Evolutionary conservation across 23 tunicate species (phyloP), one percentile per base, ranked within the genome.

Genomic region (Styela clava): DNA sequence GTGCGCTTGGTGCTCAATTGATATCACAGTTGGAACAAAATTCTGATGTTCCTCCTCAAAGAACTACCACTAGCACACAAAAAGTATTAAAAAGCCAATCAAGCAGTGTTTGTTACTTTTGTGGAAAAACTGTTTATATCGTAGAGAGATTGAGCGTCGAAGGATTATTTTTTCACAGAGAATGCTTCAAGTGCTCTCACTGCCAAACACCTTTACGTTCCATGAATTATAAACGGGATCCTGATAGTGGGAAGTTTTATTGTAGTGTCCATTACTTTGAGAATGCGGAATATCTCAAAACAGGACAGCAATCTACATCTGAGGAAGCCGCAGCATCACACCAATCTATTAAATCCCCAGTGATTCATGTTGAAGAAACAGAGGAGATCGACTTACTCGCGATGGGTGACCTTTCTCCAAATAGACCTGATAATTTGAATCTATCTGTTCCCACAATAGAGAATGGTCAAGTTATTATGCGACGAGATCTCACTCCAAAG

Each of bases 151-250:
- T 83, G 74, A 86, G 96, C 80, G 88, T 83, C 20, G 97, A 95
- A 64, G 92, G 93, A 9, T 69, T 83, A 31, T 95, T 90, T 64
- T 95, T 95, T 79, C 99, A 95, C 74, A 83, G 99, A 35, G 86
- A 90, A 56, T 95, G 99, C 69, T 95, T 95, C 77, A 85, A 81
- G 24, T 94, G 99, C 81, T 44, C 71, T 20, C 87, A 89, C 85
- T 94, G 99, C 56, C 83, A 81, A 2, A 30, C 68, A 2, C 80
- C 87, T 2, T 79, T 91, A 29, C 35, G 90, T 33, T 73, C 78
- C 20, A 81, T 85, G 23, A 67, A 77, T 31, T 91, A 91, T 65
- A 88, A 81, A 70, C 81, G 63, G 29, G 84, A 74, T n/a, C 12
- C 51, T 16, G 90, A 86, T 5, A 79, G 87, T 29, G 95, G 95